A percentile compares a stretch with the other conserved stretches of the same genome.
Evolutionary conservation across 2,113 vertebrate genomes (phyloP).

Genomic region (Porphyrio hochstetteri): DNA sequence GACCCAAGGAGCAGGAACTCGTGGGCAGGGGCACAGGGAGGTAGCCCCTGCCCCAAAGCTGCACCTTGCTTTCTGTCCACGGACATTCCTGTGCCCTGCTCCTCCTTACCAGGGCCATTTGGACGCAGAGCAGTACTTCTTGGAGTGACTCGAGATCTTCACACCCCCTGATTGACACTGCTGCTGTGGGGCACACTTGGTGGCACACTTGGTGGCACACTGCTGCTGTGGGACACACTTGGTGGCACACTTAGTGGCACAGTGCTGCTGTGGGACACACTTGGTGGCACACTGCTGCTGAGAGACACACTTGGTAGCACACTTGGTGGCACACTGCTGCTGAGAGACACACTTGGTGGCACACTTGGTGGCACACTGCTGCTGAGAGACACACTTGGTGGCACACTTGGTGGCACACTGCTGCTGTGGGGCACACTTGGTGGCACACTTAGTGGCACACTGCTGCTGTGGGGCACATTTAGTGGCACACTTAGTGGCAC

Average conservation of each 20-base stretch:
- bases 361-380: not conserved
- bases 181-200: not conserved
- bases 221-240: not conserved
- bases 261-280: not conserved
- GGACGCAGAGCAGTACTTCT: not conserved
- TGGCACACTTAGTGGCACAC: not conserved
- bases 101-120: slow-evolving; percentile 36
- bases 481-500: not conserved
- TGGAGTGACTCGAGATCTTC: slow-evolving; percentile 20
- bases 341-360: not conserved
- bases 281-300: not conserved
- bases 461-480: not conserved
- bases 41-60: not conserved
- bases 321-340: not conserved
- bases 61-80: fast-evolving
- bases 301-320: not conserved
- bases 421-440: not conserved
- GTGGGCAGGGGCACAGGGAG: fast-evolving
- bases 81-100: fast-evolving
- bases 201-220: not conserved
- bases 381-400: not conserved
- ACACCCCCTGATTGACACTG: not conserved
- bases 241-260: not conserved
- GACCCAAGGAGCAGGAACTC: not conserved
- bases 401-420: not conserved